Conservation (phyloP, 2,113 vertebrate genomes). For the Embiotoca jacksoni region DNA sequence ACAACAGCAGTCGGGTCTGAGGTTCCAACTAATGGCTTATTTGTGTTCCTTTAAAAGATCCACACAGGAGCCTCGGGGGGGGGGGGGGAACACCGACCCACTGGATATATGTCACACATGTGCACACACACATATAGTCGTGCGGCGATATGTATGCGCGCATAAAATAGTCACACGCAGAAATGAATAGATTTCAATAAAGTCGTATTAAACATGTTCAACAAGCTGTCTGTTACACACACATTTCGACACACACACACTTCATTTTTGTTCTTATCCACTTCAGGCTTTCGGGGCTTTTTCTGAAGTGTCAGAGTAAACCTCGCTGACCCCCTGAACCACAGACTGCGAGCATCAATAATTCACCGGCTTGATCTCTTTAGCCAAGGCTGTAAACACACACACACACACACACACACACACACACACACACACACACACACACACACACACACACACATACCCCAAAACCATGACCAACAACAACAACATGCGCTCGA, state of each 20-base stretch:
- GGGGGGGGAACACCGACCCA: no score
- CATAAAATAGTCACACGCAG: no score
- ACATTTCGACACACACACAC: no score
- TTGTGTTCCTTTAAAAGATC: conserved; percentile 58
- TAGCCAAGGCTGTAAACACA: conserved; percentile 23
- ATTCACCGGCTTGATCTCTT: conserved; percentile 55
- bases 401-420: conserved; percentile 22
- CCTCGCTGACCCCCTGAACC: conserved; percentile 37
- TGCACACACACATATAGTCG: no score
- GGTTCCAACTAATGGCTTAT: conserved; percentile 59
- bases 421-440: conserved; percentile 28
- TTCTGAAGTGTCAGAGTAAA: conserved; percentile 31
- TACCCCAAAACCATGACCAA: neutral
- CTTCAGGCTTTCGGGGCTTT: neutral
- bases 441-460: conserved; percentile 24
- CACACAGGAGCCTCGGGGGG: conserved; percentile 17
- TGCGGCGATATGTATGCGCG: no score
- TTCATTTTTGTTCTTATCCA: neutral
- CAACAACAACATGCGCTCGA: neutral
- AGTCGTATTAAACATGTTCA: no score
- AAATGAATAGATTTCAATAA: no score
- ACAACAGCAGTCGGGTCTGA: conserved; percentile 26
- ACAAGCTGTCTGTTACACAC: no score
- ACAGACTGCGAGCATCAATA: conserved; percentile 55
- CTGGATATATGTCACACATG: no score